Base-by-base conservation (phyloP, 2,888 invertebrate genomes). In the Minunthozetes semirufus region DNA sequence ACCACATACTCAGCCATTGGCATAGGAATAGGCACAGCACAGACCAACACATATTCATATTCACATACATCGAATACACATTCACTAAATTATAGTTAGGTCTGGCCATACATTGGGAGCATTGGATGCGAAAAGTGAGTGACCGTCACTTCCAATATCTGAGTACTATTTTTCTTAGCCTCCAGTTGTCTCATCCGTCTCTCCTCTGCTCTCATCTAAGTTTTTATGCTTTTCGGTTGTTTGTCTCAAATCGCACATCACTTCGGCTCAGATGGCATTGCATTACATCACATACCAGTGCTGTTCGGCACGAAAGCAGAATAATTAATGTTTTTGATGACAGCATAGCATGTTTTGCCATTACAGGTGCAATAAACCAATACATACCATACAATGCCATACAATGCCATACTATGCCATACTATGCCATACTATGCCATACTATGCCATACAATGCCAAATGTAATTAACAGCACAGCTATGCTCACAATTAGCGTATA, bases 241-340 rank as follows among this genome's bases (percentile, higher is more conserved):
- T 70, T 48, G 66, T 33, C 19, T 59, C 19, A 59, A 19, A 22
- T 66, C 66, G 33, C 38, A 66, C 33, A 63, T 63, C 63, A 63
- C 19, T 27, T 63, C 61, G 33, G 19, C 19, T 66, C 42, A 22
- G 42, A 66, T 66, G 66, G 42, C 42, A 29, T 17, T 42, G 70
- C 70, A 70, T 68, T 42, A 38, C 68, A 68, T 68, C 19, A 46
- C 42, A 42, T 46, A 11, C 13, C 48, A 19, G 38, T 46, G 46
- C 63, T n/a, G 38, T 66, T 33, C 63, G 19, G 38, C 63, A 68
- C 70, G 48, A 46, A 68, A 68, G 15, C 33, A 68, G 68, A 70
- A 70, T 70, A 70, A 70, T 70, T 70, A 70, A 70, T 70, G 70
- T 70, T 48, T 70, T 17, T 70, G 70, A 70, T 70, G 70, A 70